Percentiles rank a stretch among this genome's conserved stretches.
phyloP scores from a whole-genome alignment of 64 coral and sea anemone genomes.

The Astreopora myriophthalma region DNA sequence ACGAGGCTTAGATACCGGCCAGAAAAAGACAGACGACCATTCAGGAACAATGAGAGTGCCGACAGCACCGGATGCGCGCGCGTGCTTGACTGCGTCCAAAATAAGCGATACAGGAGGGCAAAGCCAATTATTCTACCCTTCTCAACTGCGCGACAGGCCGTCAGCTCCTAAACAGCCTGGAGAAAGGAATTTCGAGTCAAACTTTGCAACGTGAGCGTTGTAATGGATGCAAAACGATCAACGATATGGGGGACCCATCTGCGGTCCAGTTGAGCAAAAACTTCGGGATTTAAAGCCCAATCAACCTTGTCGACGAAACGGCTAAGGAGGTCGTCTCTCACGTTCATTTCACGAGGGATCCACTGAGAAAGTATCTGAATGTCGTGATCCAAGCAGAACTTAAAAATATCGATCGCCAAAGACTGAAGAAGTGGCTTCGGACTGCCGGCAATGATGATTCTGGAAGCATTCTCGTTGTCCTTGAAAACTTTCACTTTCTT shows the following conservation, averaged over 20 bases:
- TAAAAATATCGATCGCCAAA: not conserved
- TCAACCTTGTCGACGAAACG: conserved; percentile 27
- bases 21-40: too few species aligned
- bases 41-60: too few species aligned
- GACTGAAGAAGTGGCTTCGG: not conserved
- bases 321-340: conserved; percentile 26
- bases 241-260: too few species aligned
- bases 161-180: too few species aligned
- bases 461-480: conserved; percentile 17
- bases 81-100: not conserved
- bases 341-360: conserved; percentile 12
- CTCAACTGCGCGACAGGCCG: too few species aligned
- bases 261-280: too few species aligned
- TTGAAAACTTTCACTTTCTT: conserved; percentile 20
- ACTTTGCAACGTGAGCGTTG: too few species aligned
- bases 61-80: not conserved
- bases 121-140: not conserved
- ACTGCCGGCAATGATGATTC: conserved; percentile 23
- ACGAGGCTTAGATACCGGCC: too few species aligned
- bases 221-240: too few species aligned
- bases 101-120: not conserved
- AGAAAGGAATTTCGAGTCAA: too few species aligned
- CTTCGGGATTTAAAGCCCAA: not conserved
- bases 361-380: conserved; percentile 3
- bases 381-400: not conserved